Conservation (phyloP, 2,113 vertebrate species). For the Fregetta grallaria region DNA sequence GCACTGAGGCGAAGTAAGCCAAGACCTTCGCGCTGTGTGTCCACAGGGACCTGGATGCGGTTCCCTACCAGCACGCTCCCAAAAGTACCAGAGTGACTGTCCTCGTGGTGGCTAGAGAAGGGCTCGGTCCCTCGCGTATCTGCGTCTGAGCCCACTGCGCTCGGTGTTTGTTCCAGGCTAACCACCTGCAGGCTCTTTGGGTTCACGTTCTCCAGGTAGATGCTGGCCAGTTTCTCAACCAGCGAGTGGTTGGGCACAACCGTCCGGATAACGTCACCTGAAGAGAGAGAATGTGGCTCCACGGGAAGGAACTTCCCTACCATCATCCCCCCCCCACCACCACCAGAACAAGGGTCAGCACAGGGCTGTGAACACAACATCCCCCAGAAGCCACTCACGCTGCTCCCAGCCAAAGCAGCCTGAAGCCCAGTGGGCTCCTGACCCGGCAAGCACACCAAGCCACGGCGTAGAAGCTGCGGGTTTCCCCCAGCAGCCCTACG, state of each 20-base stretch:
- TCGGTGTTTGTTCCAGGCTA: constrained; percentile 23
- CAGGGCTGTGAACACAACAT: neutral
- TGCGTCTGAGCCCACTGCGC: constrained; percentile 42
- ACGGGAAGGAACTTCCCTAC: neutral
- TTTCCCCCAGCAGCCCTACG: neutral
- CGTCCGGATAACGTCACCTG: constrained; percentile 85
- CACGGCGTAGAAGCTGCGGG: neutral
- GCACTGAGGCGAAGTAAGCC: constrained; percentile 64
- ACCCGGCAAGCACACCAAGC: neutral
- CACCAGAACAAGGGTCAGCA: neutral
- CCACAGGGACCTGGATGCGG: constrained; percentile 89
- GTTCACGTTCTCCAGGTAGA: constrained; percentile 84
- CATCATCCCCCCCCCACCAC: neutral
- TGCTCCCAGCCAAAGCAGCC: neutral
- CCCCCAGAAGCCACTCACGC: neutral
- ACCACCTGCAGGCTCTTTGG: constrained; percentile 63
- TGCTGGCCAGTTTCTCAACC: constrained; percentile 85
- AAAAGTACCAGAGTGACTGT: constrained; percentile 90
- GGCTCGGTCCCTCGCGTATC: constrained; percentile 58
- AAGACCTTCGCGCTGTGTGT: constrained; percentile 58
- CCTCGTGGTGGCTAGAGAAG: constrained; percentile 70
- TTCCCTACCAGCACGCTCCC: constrained; percentile 94
- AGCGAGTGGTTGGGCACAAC: constrained; percentile 87
- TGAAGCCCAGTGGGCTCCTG: neutral
- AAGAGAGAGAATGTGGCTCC: neutral